These are phyloP conservation scores for Agriotes lineatus DNA, from an alignment of 2,888 invertebrate genomes.

Conservation along the genomic window DNA sequence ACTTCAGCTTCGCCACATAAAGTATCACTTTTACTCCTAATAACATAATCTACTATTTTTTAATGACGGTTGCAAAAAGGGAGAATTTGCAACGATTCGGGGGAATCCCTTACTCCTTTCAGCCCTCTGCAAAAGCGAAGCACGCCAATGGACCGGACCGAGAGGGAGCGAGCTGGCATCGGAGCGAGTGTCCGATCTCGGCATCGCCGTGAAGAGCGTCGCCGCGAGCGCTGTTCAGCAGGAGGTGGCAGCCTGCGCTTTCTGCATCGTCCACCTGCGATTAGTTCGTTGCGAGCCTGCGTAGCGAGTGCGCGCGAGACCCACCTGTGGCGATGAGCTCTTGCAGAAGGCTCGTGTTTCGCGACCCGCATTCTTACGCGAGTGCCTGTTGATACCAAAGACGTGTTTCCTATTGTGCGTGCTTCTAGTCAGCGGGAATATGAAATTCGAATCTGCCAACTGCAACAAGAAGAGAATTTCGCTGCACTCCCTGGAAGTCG, in stretches of 20 bases:
- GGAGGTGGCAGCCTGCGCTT: conserved; percentile 11
- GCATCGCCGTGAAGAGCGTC: conserved; percentile 19
- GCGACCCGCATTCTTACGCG: not conserved
- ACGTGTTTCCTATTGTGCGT: conserved; percentile 4
- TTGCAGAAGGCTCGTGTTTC: conserved; percentile 14
- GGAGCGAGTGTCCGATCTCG: conserved; percentile 19
- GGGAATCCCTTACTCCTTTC: too few relatives aligned
- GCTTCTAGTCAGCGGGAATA: conserved; percentile 45
- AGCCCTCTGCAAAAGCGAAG: too few relatives aligned
- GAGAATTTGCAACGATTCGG: too few relatives aligned
- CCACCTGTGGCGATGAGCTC: conserved; percentile 23
- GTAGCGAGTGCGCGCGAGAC: not conserved
- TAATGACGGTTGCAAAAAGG: too few relatives aligned
- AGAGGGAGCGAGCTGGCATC: too few relatives aligned
- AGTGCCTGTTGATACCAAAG: conserved; percentile 6
- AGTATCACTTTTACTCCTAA: too few relatives aligned
- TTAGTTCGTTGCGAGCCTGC: not conserved
- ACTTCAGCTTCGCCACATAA: too few relatives aligned
- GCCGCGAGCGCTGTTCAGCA: conserved; percentile 18
- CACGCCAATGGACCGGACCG: conserved; percentile 4
- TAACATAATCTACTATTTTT: too few relatives aligned
- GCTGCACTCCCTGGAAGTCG: conserved; percentile 54
- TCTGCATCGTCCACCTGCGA: conserved; percentile 17
- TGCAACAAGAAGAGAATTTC: conserved; percentile 56
- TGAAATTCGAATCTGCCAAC: conserved; percentile 58